Conservation (phyloP, 2,797 vertebrate genomes). For the Craterocephalus amniculus region DNA sequence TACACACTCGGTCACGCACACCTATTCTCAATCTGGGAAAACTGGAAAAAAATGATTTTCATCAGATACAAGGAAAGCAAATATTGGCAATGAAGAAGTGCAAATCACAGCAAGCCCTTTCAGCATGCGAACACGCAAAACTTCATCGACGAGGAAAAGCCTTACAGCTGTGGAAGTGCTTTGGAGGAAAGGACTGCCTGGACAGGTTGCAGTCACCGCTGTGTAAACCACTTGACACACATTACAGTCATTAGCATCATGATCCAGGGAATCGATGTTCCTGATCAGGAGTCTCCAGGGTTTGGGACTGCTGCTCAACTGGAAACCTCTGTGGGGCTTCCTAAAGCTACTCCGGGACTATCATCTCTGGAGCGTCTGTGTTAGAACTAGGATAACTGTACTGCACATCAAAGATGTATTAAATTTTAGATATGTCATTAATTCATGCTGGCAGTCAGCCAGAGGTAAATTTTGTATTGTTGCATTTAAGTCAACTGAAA, state of each 20-base stretch:
- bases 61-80: slow-evolving; percentile 52
- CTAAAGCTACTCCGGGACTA: slow-evolving; percentile 19
- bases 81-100: slow-evolving; percentile 58
- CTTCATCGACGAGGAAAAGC: slow-evolving; percentile 16
- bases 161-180: slow-evolving; percentile 32
- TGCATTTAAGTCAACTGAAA: not conserved
- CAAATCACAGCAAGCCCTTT: slow-evolving; percentile 40
- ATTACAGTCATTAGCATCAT: slow-evolving; percentile 67
- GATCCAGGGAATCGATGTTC: slow-evolving; percentile 45
- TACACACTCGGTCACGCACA: slow-evolving; percentile 56
- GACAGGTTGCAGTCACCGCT: slow-evolving; percentile 13
- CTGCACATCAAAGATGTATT: not conserved
- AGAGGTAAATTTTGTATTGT: not conserved
- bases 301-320: slow-evolving; percentile 5
- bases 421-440: not conserved
- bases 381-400: not conserved
- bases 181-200: slow-evolving; percentile 17
- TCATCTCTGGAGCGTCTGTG: slow-evolving; percentile 13
- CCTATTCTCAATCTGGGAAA: slow-evolving; percentile 54
- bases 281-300: slow-evolving; percentile 17
- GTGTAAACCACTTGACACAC: slow-evolving; percentile 58
- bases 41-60: slow-evolving; percentile 52
- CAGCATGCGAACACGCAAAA: slow-evolving; percentile 16
- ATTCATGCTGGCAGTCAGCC: not conserved
- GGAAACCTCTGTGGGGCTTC: slow-evolving; percentile 1